Evolutionary conservation across 2,888 invertebrate genomes (phyloP).

Genomic region (Cryptops parisi): DNA sequence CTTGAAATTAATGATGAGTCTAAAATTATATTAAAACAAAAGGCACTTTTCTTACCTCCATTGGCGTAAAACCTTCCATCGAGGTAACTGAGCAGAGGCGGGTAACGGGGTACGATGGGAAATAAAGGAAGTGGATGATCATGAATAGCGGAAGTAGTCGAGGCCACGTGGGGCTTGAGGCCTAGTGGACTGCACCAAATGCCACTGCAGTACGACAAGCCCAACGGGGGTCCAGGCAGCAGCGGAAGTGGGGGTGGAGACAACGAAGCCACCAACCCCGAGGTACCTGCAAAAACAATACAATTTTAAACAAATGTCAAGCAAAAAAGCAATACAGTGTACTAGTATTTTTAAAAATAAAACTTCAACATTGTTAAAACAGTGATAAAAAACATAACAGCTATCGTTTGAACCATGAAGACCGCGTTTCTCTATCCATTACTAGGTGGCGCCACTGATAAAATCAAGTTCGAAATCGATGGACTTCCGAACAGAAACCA

Average conservation of each 20-base stretch:
- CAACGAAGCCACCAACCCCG: background rate
- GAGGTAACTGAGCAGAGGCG: conserved; percentile 10
- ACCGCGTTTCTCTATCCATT: too few relatives aligned
- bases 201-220: conserved; percentile 8
- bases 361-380: too few relatives aligned
- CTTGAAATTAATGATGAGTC: too few relatives aligned
- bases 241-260: conserved; percentile 7
- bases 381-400: too few relatives aligned
- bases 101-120: conserved; percentile 12
- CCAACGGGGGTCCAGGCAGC: conserved; percentile 3
- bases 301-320: background rate
- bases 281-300: background rate
- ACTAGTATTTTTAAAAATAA: too few relatives aligned
- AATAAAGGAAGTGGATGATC: conserved; percentile 1
- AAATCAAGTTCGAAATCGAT: too few relatives aligned
- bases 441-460: too few relatives aligned
- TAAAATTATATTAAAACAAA: too few relatives aligned
- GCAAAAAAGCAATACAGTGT: too few relatives aligned
- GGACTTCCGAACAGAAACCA: too few relatives aligned
- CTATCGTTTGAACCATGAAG: too few relatives aligned
- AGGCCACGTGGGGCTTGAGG: conserved; percentile 1
- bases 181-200: conserved; percentile 10
- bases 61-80: conserved; percentile 4
- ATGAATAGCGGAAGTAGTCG: too few relatives aligned
- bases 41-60: conserved; percentile 3